These are phyloP conservation scores for Meiosimyza decipiens DNA, from an alignment of 2,888 invertebrate species.

Conservation along the genomic window DNA sequence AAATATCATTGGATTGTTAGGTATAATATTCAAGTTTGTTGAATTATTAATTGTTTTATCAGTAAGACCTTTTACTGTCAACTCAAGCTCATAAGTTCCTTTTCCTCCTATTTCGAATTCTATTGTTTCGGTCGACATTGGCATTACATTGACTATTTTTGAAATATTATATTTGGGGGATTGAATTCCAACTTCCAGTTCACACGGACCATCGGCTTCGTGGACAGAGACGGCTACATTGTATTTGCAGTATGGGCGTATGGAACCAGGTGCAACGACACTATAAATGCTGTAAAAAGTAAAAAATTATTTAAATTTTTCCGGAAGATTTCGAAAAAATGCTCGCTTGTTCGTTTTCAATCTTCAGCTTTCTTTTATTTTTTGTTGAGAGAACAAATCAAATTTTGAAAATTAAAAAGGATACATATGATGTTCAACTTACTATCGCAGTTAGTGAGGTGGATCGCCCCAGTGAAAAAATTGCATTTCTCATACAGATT, in stretches of 20 bases:
- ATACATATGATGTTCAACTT: too few relatives aligned
- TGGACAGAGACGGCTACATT: conserved; percentile 24
- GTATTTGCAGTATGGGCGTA: conserved; percentile 31
- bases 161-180: background rate
- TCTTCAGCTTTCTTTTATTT: too few relatives aligned
- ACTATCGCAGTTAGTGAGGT: too few relatives aligned
- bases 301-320: too few relatives aligned
- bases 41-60: conserved; percentile 79
- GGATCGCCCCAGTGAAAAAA: too few relatives aligned
- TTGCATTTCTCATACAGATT: too few relatives aligned
- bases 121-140: conserved; percentile 12
- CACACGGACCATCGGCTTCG: background rate
- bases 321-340: too few relatives aligned
- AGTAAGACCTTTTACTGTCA: conserved; percentile 69
- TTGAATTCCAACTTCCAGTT: conserved; percentile 14
- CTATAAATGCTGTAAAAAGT: too few relatives aligned
- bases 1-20: conserved; percentile 77
- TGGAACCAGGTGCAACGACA: conserved; percentile 33
- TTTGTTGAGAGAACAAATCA: too few relatives aligned
- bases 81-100: background rate
- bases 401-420: too few relatives aligned
- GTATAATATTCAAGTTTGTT: conserved; percentile 76
- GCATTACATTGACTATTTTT: conserved; percentile 2
- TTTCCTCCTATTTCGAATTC: background rate
- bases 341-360: too few relatives aligned